Evolutionary conservation across 2,888 invertebrate species (phyloP).

Genomic region (Cheilosia urbana): DNA sequence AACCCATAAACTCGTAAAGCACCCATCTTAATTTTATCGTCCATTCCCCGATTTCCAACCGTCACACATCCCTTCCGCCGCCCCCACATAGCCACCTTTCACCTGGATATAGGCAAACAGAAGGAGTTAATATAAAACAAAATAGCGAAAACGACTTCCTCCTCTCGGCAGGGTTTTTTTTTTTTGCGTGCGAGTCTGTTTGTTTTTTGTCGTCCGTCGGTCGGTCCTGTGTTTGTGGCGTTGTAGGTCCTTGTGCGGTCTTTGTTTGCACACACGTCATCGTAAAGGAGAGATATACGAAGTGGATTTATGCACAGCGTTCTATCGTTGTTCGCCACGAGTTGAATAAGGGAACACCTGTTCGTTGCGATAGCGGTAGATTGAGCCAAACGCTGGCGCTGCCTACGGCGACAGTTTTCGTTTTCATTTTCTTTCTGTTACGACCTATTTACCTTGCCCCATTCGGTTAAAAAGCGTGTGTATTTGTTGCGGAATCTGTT

Average conservation of each 20-base stretch:
- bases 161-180: constrained; percentile 31
- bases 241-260: constrained; percentile 18
- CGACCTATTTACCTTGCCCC: constrained; percentile 27
- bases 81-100: not conserved
- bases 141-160: constrained; percentile 8
- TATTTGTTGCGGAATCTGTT: constrained; percentile 39
- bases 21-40: not conserved
- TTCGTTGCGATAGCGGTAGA: constrained; percentile 26
- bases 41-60: not conserved
- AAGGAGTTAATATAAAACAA: constrained; percentile 22
- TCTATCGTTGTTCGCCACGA: constrained; percentile 28
- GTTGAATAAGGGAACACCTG: constrained; percentile 67
- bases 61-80: not conserved
- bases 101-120: constrained; percentile 15
- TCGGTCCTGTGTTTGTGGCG: constrained; percentile 14
- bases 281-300: constrained; percentile 7
- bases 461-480: constrained; percentile 6
- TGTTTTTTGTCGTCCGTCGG: constrained; percentile 36
- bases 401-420: constrained; percentile 20
- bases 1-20: constrained; percentile 7
- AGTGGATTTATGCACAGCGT: constrained; percentile 33
- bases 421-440: constrained; percentile 31
- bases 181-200: constrained; percentile 11
- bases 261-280: constrained; percentile 24
- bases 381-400: not conserved